Percentiles rank a stretch among this genome's conserved stretches.
These are phyloP conservation scores for Chiloscyllium punctatum DNA, from an alignment of 2,797 vertebrate genomes.

Conservation along the genomic window DNA sequence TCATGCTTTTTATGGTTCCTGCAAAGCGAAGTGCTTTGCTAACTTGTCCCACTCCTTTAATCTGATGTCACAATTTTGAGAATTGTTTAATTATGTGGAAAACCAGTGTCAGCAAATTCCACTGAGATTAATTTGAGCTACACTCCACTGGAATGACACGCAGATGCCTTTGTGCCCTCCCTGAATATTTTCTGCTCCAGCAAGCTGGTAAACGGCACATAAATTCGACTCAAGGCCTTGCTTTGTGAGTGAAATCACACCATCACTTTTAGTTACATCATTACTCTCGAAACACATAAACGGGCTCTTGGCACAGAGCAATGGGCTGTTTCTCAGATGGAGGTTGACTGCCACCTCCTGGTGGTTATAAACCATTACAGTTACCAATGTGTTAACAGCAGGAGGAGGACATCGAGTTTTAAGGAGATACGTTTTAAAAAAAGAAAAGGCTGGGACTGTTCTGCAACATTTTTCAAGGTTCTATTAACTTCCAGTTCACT, in stretches of 20 bases:
- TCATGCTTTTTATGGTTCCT: not conserved
- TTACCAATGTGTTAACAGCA: not conserved
- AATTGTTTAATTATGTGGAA: not conserved
- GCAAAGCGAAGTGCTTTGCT: not conserved
- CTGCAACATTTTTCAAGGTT: too few species aligned
- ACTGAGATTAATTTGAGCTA: constrained; percentile 12
- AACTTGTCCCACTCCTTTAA: not conserved
- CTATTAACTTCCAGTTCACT: not conserved
- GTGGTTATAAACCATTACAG: not conserved
- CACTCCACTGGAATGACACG: not conserved
- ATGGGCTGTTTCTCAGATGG: not conserved
- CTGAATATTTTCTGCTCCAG: constrained; percentile 31
- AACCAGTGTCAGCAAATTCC: constrained; percentile 24
- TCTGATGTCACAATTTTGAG: not conserved
- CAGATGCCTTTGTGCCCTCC: constrained; percentile 26
- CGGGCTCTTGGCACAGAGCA: not conserved
- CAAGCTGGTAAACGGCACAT: constrained; percentile 36
- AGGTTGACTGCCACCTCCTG: constrained; percentile 14
- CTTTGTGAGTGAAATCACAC: constrained; percentile 4
- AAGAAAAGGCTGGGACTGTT: not conserved
- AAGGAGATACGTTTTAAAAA: not conserved
- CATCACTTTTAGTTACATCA: constrained; percentile 27
- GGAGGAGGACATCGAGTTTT: not conserved
- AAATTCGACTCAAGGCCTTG: constrained; percentile 30
- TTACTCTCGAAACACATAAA: not conserved